Evolutionary conservation across 2,113 vertebrate genomes (phyloP).

Genomic region (Oncorhynchus nerka): DNA sequence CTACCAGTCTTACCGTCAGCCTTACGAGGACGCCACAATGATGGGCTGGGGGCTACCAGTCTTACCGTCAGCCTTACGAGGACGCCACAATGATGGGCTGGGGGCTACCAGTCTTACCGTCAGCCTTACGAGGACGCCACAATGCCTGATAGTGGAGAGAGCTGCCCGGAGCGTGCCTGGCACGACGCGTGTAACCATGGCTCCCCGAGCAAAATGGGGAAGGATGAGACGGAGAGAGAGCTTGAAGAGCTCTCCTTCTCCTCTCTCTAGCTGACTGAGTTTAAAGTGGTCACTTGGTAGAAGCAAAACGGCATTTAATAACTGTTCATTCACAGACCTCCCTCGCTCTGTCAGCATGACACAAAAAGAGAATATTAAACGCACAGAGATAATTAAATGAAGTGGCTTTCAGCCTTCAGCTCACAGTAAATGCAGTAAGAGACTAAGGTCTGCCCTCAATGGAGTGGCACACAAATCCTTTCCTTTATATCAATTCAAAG

Average conservation of each 20-base stretch:
- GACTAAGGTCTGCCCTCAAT: conserved; percentile 9
- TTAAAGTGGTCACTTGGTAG: conserved; percentile 3
- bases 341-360: neutral
- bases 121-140: neutral
- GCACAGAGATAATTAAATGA: conserved; percentile 13
- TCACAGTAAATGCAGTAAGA: neutral
- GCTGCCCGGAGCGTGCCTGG: conserved; percentile 12
- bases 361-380: conserved; percentile 13
- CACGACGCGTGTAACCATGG: conserved; percentile 10
- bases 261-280: conserved; percentile 4
- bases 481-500: neutral
- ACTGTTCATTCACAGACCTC: conserved; percentile 7
- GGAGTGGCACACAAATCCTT: neutral
- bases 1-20: too few species aligned
- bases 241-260: neutral
- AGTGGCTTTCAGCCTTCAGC: conserved; percentile 24
- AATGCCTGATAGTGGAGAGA: conserved; percentile 18
- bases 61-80: neutral
- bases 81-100: conserved; percentile 1
- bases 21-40: too few species aligned
- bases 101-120: too few species aligned
- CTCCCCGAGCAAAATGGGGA: neutral
- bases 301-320: conserved; percentile 9
- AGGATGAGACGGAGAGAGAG: conserved; percentile 7
- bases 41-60: neutral